Base-by-base conservation (phyloP, 2,113 vertebrate species). In the Chionis minor region DNA sequence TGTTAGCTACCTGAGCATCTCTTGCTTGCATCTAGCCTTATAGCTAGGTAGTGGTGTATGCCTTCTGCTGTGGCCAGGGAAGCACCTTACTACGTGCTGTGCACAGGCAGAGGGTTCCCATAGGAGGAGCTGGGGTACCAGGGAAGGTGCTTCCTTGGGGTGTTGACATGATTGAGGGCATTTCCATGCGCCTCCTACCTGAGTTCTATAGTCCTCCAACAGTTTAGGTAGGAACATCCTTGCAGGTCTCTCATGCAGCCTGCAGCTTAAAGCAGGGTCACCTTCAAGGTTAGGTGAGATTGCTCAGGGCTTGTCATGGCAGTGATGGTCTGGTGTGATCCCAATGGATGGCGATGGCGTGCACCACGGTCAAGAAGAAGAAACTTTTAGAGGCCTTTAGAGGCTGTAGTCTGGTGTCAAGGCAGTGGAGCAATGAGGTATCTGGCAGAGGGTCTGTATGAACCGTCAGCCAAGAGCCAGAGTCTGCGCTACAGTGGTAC, bases 101-200 rank as follows among this genome's bases (percentile, higher is more conserved):
- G 89, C 44, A 27, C 15, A 38, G 45, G 32, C 40, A 80, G 26
- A 52, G 18, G 26, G 16, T 75, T 67, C 44, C n/a, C 65, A 7
- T 11, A 40, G 54, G 6, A 94, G 23, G 15, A 55, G 42, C 22
- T 91, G 63, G n/a, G n/a, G 9, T 14, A 55, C 10, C 5, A 63
- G 6, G 9, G 23, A 63, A 56, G 9, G 11, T 69, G 23, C 32
- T 83, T 88, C 63, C 14, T 47, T 61, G n/a, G 12, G 10, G 5
- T 44, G 14, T 18, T 74, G 83, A 45, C 0, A 0, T 61, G 28
- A 38, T 40, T 0, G 2, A 89, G 59, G 52, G 14, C 24, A n/a
- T 83, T 83, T 92, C 32, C 1, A 0, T 27, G 10, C 74, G 28
- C 4, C 12, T 88, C 11, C 32, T 62, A 6, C 42, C 30, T 9